Evolutionary conservation across 2,888 invertebrate species (phyloP), one percentile per base, ranked within the genome.

Genomic region (Melipona bicolor): DNA sequence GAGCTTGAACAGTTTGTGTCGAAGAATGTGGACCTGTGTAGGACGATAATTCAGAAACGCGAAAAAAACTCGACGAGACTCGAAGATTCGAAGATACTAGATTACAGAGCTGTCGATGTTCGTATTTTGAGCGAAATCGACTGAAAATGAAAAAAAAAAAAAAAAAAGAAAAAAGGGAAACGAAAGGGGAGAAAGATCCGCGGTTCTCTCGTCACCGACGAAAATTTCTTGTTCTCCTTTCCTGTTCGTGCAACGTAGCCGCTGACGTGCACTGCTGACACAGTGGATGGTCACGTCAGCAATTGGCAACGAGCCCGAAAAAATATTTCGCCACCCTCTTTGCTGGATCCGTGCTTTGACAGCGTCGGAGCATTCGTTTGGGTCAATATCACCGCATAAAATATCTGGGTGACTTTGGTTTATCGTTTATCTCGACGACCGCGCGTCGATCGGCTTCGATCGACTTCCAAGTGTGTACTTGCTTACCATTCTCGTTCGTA

Each of bases 241-340:
- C 52, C 52, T 59, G 79, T 80, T 72, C 78, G 77, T 85, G 79
- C 69, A 62, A 79, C 79, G 79, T 77, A 80, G 77, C 61, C 84
- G 80, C 82, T 86, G 84, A 87, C 84, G 79, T 76, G 87, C 85
- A 75, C 81, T 83, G 87, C 87, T 88, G 87, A 88, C 87, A 87
- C 87, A 79, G 81, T 87, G 76, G 79, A 83, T 77, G 77, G 75
- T 85, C 85, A 81, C 81, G 87, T 88, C 87, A 88, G 87, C 83
- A 81, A 86, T 88, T 88, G 87, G 87, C 87, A 87, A 61, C 73
- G 79, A 61, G 87, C 87, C 87, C 87, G 83, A 88, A 88, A 87
- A 88, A 88, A 88, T 88, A 88, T 87, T 87, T 87, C 87, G 77
- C 71, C 87, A 84, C 81, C 61, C 43, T 9, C 43, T 9, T 43